These are phyloP conservation scores for Himalopsyche tibetana DNA, from an alignment of 2,888 invertebrate genomes.

Conservation along the genomic window DNA sequence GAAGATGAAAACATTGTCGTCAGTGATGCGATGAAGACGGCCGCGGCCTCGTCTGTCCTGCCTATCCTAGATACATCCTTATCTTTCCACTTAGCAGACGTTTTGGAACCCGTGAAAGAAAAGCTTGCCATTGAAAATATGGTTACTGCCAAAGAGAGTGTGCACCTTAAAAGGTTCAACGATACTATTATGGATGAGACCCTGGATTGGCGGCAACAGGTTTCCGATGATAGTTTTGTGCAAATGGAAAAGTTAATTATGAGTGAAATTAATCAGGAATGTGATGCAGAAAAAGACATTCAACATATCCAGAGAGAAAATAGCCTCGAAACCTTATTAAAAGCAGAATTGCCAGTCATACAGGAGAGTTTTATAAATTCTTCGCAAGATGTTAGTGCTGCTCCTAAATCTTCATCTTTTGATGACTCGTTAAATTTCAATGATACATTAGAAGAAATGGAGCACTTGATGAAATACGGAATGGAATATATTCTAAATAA, in stretches of 20 bases:
- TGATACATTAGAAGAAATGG: conserved; percentile 73
- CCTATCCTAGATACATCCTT: background rate
- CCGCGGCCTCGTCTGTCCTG: background rate
- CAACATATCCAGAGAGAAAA: background rate
- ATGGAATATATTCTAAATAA: conserved; percentile 67
- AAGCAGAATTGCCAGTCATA: background rate
- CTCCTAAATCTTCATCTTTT: conserved; percentile 26
- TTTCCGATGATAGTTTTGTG: conserved; percentile 64
- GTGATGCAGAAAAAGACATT: conserved; percentile 6
- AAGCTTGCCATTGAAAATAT: background rate
- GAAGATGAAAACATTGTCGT: conserved; percentile 16
- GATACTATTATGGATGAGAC: conserved; percentile 51
- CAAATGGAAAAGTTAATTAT: conserved; percentile 60
- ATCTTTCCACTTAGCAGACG: background rate
- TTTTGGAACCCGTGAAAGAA: conserved; percentile 1
- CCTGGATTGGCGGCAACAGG: conserved; percentile 50
- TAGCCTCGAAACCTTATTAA: background rate
- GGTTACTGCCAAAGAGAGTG: background rate
- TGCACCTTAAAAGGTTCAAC: conserved; percentile 41
- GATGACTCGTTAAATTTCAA: conserved; percentile 68
- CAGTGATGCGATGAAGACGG: background rate
- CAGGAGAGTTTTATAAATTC: background rate
- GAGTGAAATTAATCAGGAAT: conserved; percentile 45
- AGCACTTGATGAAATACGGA: conserved; percentile 71
- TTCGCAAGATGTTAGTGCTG: background rate